These are phyloP conservation scores for Pheosia tremula DNA, from an alignment of 2,888 invertebrate genomes.

Conservation along the genomic window DNA sequence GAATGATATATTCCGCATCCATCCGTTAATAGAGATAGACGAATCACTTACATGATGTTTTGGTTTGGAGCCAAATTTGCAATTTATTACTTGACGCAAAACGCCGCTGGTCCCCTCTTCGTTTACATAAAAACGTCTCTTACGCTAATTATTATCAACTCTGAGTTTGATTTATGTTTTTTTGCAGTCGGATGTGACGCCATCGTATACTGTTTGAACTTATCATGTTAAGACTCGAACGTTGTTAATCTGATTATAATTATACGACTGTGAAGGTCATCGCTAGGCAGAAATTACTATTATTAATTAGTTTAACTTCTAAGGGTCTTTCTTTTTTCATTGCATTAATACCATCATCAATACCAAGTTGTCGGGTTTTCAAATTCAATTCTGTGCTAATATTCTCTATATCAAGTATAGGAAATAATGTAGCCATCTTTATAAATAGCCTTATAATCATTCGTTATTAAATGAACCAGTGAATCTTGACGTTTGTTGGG, in stretches of 20 bases:
- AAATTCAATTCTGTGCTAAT: no score
- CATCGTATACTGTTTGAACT: not conserved
- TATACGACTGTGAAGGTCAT: not conserved
- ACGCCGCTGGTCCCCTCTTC: conserved; percentile 35
- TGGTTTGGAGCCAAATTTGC: conserved; percentile 59
- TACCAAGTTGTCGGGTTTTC: not conserved
- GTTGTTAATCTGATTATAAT: not conserved
- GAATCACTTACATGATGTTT: conserved; percentile 46
- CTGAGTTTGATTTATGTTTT: conserved; percentile 24
- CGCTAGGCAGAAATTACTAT: no score
- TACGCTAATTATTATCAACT: conserved; percentile 45
- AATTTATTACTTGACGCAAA: conserved; percentile 68
- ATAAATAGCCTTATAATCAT: no score
- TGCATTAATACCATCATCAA: no score
- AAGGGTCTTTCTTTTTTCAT: no score
- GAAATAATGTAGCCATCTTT: no score
- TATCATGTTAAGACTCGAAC: not conserved
- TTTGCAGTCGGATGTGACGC: not conserved
- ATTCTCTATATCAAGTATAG: no score
- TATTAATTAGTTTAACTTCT: no score
- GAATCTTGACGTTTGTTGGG: no score
- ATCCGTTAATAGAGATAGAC: conserved; percentile 40
- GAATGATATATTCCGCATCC: conserved; percentile 22
- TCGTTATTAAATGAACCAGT: no score
- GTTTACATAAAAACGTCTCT: conserved; percentile 48